A percentile compares a stretch with the other conserved stretches of the same genome.
Evolutionary conservation across 2,113 vertebrate genomes (phyloP).

Genomic region (Chionomys nivalis): DNA sequence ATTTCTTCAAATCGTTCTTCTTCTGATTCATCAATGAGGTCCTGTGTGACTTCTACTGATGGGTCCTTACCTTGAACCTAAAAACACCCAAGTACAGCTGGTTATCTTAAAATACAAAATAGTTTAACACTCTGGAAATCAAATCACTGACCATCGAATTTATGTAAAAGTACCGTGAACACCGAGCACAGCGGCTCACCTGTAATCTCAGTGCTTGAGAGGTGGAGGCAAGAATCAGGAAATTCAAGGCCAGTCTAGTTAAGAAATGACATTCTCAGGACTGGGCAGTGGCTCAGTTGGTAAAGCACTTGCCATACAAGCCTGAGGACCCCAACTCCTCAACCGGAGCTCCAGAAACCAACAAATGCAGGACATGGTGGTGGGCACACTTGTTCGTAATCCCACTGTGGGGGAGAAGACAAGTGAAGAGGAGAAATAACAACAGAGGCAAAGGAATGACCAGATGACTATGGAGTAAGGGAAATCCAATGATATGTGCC

Average conservation of each 20-base stretch:
- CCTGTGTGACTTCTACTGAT: conserved; percentile 98
- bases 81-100: conserved; percentile 37
- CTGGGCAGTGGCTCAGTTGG: neutral
- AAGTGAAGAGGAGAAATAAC: neutral
- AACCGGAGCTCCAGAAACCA: neutral
- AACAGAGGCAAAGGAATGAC: neutral
- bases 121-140: conserved; percentile 56
- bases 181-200: neutral
- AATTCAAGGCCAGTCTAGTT: neutral
- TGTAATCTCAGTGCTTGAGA: neutral
- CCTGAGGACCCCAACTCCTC: neutral
- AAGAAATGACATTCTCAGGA: neutral
- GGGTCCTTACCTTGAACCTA: conserved; percentile 99
- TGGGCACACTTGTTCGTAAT: neutral
- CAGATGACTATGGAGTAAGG: neutral
- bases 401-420: neutral
- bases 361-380: neutral
- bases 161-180: conserved; percentile 54
- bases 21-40: conserved; percentile 98
- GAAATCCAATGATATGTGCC: neutral
- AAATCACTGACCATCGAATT: conserved; percentile 37
- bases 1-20: conserved; percentile 98
- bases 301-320: neutral
- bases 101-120: conserved; percentile 69
- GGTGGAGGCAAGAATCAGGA: neutral